These are phyloP conservation scores for Caenorhabditis tropicalis DNA, from an alignment of 1,140 invertebrate genomes.

Conservation along the genomic window DNA sequence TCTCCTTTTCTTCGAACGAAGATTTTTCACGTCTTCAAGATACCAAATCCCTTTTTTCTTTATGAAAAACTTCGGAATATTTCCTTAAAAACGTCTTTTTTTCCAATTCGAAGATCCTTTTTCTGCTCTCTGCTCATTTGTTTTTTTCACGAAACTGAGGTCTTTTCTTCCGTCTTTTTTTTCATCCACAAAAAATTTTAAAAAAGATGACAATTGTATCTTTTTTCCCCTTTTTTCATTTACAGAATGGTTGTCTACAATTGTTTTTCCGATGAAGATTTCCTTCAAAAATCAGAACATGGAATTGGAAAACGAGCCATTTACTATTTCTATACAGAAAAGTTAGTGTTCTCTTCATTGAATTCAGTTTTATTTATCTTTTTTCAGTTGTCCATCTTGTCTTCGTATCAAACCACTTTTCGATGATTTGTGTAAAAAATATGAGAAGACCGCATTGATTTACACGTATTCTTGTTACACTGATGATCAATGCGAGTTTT, in stretches of 20 bases:
- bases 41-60: too few species aligned
- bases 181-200: background rate
- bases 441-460: conserved; percentile 13
- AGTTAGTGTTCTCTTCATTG: background rate
- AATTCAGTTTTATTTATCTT: background rate
- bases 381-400: conserved; percentile 8
- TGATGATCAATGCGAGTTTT: background rate
- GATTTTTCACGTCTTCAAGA: too few species aligned
- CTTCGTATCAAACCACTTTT: background rate
- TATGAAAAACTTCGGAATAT: too few species aligned
- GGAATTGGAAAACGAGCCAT: conserved; percentile 24
- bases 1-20: too few species aligned
- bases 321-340: conserved; percentile 1
- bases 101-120: background rate
- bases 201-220: background rate
- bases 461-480: conserved; percentile 19
- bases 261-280: background rate
- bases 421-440: conserved; percentile 35
- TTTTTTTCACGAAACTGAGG: background rate
- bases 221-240: background rate
- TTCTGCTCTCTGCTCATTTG: background rate
- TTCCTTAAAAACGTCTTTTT: too few species aligned
- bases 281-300: background rate
- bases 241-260: conserved; percentile 14
- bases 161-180: background rate